Evolutionary conservation across 92 coral and sea anemone species (phyloP), one percentile per base, ranked within the genome.

Genomic region (Porites divaricata): DNA sequence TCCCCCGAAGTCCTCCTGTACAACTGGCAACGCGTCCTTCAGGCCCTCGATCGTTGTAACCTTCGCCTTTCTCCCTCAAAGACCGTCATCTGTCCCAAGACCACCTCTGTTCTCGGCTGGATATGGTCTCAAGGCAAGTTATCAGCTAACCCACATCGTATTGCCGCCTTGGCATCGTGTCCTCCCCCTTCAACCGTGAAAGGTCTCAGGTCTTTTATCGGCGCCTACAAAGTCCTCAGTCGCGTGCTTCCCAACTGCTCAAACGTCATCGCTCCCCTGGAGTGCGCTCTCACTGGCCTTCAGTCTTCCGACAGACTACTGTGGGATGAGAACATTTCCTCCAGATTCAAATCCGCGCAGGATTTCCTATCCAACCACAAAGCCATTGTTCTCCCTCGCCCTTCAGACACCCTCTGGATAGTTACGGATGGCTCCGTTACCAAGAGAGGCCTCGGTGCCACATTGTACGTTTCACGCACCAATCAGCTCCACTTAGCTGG

Each of bases 131-230:
- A n/a, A n/a, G n/a, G n/a, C n/a, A n/a, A n/a, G n/a, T n/a, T n/a
- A n/a, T 83, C 89, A 25, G 95, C 91, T 2, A 91, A 80, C 81
- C 94, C 87, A 0, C 89, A 91, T 58, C 78, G 89, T 50, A 76
- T 91, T n/a, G 84, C 81, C 63, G 64, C 62, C 50, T 85, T 75
- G 26, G 70, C 93, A 26, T 87, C 87, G 0, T 87, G 91, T 50
- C 85, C 86, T 66, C 87, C 69, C 15, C 88, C 90, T 19, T 50
- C 35, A 53, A 80, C 54, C 23, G 83, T 85, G 71, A 85, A 85
- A 58, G 83, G 92, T 11, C 70, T 74, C 56, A 20, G 89, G 58
- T 75, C 89, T 16, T 85, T 89, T 64, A 83, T 91, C 63, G 89
- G 91, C 24, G 70, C 80, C 72, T 79, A 85, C 68, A 86, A 85